Percentiles rank a stretch among this genome's conserved stretches.
Evolutionary conservation across 2,797 vertebrate genomes (phyloP).

Genomic region (Acanthopagrus latus): DNA sequence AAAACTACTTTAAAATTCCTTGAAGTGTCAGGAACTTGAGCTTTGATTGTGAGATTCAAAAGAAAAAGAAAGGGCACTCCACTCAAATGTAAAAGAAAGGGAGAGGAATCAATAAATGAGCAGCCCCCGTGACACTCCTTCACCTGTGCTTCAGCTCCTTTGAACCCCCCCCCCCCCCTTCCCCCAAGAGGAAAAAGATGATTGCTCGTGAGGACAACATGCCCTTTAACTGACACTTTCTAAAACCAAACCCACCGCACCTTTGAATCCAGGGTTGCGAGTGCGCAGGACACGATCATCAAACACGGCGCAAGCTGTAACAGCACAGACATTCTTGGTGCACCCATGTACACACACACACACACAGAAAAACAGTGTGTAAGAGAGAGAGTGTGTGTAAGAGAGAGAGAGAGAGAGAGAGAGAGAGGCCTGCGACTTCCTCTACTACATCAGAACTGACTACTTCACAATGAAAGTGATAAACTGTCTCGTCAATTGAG

Average conservation of each 20-base stretch:
- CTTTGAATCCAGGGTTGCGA: conserved; percentile 31
- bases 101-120: conserved; percentile 12
- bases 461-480: conserved; percentile 49
- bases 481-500: conserved; percentile 40
- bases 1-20: not conserved
- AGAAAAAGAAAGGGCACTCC: not conserved
- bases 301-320: conserved; percentile 33
- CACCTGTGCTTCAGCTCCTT: not conserved
- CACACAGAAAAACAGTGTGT: not conserved
- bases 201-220: conserved; percentile 26
- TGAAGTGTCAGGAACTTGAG: not conserved
- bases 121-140: not conserved
- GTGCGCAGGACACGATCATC: conserved; percentile 41
- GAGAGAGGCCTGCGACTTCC: conserved; percentile 48
- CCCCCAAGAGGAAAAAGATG: not conserved
- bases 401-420: not conserved
- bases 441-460: conserved; percentile 41
- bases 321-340: conserved; percentile 56
- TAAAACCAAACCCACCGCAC: conserved; percentile 8
- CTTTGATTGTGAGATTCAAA: not conserved
- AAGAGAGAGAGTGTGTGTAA: not conserved
- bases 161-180: not conserved
- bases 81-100: not conserved
- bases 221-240: conserved; percentile 14
- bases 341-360: conserved; percentile 27